Base-by-base conservation (phyloP, 1,140 invertebrate genomes). In the Danaus plexippus region DNA sequence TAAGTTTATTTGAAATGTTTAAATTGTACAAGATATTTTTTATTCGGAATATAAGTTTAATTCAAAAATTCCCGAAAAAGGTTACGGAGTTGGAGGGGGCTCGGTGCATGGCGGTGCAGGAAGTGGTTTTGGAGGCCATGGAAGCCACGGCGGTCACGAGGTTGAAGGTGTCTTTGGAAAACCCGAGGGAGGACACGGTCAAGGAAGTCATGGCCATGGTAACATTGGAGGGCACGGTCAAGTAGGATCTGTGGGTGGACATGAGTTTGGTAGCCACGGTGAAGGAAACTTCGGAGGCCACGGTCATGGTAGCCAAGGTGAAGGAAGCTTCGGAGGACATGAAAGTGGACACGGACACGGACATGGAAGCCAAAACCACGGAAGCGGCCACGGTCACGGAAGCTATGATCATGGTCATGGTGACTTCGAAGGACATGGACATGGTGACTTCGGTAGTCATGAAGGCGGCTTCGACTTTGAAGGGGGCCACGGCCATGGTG, bases 291-390 rank as follows among this genome's bases (percentile, higher is more conserved):
- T 55, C 15, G 22, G 54, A 9, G 58, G 59, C 18, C 45, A 54
- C 12, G 60, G 57, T n/a, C 18, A 60, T 11, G 54, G 54, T 12
- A 58, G 60, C 1, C 54, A 63, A 11, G 57, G 48, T n/a, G 44
- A 56, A 32, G 56, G 59, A 9, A 43, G 59, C 12, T 54, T 59
- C 12, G 52, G 49, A 12, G 56, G 49, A 41, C 60, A 63, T 15
- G 64, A 47, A 10, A 18, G 48, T 40, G 52, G 51, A 43, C 32
- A 55, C 41, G 54, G 49, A 32, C 22, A 43, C 47, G 59, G 46
- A 53, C 51, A 57, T 9, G 59, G 59, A 1, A 43, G 56, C 10
- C 48, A 61, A 11, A 47, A 47, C 2, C 47, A 48, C 3, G 45
- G 51, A 9, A 57, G 59, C 9, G 47, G 55, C n/a, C 32, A 45